Evolutionary conservation across 1,140 invertebrate species (phyloP).

Genomic region (Pogonus chalceus): DNA sequence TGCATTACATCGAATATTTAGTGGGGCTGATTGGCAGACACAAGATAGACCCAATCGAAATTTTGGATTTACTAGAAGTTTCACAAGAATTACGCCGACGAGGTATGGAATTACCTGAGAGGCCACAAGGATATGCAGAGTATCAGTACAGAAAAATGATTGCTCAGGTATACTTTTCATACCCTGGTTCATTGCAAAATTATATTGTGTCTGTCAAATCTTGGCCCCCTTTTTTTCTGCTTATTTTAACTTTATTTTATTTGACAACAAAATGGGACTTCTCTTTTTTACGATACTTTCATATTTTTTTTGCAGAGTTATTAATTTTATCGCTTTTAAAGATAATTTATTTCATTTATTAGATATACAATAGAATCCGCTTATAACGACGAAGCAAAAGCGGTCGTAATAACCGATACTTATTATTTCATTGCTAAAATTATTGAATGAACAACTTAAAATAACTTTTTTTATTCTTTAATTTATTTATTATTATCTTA

Average conservation of each 20-base stretch:
- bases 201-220: constrained; percentile 20
- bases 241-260: not conserved
- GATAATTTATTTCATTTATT: too few species aligned
- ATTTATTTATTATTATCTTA: too few species aligned
- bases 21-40: constrained; percentile 70
- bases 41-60: constrained; percentile 74
- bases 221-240: constrained; percentile 15
- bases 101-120: constrained; percentile 62
- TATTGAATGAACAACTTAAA: too few species aligned
- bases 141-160: constrained; percentile 58
- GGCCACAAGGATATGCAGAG: constrained; percentile 54
- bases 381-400: too few species aligned
- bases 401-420: too few species aligned
- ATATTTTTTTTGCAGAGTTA: not conserved
- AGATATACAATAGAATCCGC: too few species aligned
- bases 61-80: constrained; percentile 77
- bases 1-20: constrained; percentile 93
- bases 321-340: too few species aligned
- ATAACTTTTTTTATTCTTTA: too few species aligned
- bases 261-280: not conserved
- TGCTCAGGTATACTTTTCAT: constrained; percentile 63
- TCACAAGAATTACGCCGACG: constrained; percentile 74
- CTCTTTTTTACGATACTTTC: not conserved
- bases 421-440: too few species aligned
- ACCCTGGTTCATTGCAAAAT: constrained; percentile 15